A percentile compares a stretch with the other conserved stretches of the same genome.
phyloP scores from a whole-genome alignment of 2,888 invertebrate species.

The Habrosyne pyritoides region DNA sequence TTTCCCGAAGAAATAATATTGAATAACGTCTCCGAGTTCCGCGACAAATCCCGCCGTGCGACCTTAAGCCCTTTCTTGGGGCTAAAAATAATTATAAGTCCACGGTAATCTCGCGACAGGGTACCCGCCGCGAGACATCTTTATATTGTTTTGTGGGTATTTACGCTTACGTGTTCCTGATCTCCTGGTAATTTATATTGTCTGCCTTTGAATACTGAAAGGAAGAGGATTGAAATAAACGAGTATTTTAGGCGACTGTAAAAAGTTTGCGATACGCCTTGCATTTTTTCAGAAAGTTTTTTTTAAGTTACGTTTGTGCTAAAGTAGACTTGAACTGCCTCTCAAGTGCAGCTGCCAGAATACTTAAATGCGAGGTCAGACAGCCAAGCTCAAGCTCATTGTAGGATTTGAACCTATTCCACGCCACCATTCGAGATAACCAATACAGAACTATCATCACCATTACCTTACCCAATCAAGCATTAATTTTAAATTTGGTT shows the following conservation, averaged over 20 bases:
- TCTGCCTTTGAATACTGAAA: not conserved
- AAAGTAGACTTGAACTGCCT: too few species aligned
- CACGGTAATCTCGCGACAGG: conserved; percentile 51
- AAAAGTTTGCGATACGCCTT: not conserved
- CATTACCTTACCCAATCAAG: not conserved
- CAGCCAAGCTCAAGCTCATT: too few species aligned
- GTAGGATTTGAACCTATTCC: too few species aligned
- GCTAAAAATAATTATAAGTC: conserved; percentile 64
- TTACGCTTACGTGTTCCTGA: conserved; percentile 38
- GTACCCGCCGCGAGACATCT: conserved; percentile 37
- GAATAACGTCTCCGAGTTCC: conserved; percentile 69
- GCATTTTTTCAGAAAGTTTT: not conserved
- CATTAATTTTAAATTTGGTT: not conserved
- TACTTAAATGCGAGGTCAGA: too few species aligned
- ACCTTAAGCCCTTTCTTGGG: conserved; percentile 73
- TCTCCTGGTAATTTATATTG: conserved; percentile 10
- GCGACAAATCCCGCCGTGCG: conserved; percentile 74
- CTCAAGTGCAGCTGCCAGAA: too few species aligned
- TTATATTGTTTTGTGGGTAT: conserved; percentile 50
- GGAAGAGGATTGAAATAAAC: not conserved
- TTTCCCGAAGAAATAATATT: conserved; percentile 75
- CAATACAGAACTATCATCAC: not conserved
- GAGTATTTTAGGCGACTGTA: not conserved
- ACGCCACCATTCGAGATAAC: too few species aligned
- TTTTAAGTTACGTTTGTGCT: too few species aligned